These are phyloP conservation scores for Ichneumoninae sp. DNA, from an alignment of 2,888 invertebrate genomes.

Conservation along the genomic window DNA sequence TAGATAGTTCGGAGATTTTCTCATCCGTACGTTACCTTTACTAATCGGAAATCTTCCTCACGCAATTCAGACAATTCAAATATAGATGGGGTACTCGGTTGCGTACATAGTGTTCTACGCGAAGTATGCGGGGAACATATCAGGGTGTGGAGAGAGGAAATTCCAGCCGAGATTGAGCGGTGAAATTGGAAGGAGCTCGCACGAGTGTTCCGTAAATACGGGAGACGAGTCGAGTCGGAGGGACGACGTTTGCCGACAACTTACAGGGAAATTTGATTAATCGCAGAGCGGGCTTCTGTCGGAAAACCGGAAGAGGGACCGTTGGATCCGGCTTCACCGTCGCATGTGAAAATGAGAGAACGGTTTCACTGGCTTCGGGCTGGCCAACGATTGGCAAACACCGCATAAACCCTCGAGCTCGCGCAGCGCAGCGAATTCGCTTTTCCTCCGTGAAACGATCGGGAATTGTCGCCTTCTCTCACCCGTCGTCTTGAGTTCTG, in stretches of 20 bases:
- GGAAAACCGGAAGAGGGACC: constrained; percentile 60
- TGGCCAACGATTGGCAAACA: constrained; percentile 41
- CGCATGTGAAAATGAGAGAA: constrained; percentile 20
- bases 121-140: constrained; percentile 13
- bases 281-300: constrained; percentile 51
- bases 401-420: background rate
- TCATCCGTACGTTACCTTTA: background rate
- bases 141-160: constrained; percentile 21
- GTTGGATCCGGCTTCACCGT: constrained; percentile 54
- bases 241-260: constrained; percentile 74
- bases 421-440: background rate
- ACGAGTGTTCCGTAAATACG: constrained; percentile 73
- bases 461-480: constrained; percentile 4
- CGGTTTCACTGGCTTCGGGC: constrained; percentile 13
- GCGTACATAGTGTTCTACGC: constrained; percentile 13
- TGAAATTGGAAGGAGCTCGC: constrained; percentile 58
- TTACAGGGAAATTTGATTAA: constrained; percentile 79
- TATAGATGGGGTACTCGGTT: background rate
- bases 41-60: constrained; percentile 9
- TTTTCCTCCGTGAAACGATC: constrained; percentile 3
- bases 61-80: constrained; percentile 7
- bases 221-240: constrained; percentile 43
- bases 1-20: background rate
- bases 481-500: background rate
- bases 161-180: constrained; percentile 52